A percentile compares a stretch with the other conserved stretches of the same genome.
Evolutionary conservation across 2,113 vertebrate species (phyloP).

Genomic region (Dipodomys ordii): DNA sequence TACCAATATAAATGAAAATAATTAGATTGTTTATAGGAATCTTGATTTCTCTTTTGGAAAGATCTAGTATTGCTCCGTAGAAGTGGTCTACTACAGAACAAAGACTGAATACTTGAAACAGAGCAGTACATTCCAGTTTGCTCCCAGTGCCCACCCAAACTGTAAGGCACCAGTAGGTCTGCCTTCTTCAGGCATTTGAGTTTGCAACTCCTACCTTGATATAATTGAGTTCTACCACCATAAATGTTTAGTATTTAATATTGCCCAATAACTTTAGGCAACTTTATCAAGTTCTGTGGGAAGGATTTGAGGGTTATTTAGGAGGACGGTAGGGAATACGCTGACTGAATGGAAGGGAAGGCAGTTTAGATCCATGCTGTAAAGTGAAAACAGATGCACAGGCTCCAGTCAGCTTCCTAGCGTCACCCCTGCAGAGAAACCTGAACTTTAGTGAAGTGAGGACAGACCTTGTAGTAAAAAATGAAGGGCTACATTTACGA

Average conservation of each 20-base stretch:
- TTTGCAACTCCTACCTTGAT: background rate
- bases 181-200: background rate
- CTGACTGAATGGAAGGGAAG: background rate
- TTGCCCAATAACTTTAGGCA: background rate
- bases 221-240: background rate
- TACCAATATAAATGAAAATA: background rate
- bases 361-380: background rate
- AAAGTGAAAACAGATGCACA: background rate
- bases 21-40: background rate
- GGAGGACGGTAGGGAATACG: background rate
- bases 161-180: background rate
- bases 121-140: accelerated
- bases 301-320: background rate
- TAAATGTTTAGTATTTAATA: background rate
- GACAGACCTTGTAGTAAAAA: background rate
- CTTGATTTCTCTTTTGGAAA: background rate
- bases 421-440: background rate
- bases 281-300: background rate
- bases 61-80: background rate
- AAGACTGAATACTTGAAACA: background rate
- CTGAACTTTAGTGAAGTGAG: background rate
- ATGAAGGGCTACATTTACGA: background rate
- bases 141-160: background rate
- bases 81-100: background rate
- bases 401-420: too few species aligned